Evolutionary conservation across 2,797 vertebrate genomes (phyloP).

Genomic region (Hirundo rustica): DNA sequence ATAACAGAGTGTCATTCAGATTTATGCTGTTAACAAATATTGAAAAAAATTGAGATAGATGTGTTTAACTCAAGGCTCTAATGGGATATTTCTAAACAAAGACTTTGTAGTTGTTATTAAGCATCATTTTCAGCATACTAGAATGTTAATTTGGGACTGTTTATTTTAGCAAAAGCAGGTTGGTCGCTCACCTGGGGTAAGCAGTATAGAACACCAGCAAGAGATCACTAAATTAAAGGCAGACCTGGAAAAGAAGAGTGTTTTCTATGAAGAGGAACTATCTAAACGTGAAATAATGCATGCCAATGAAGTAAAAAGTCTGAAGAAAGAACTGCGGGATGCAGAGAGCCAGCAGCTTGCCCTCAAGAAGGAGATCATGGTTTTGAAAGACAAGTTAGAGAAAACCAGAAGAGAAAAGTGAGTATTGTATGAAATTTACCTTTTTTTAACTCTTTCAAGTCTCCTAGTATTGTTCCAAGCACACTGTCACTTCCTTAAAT

Average conservation of each 20-base stretch:
- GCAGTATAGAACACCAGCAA: slow-evolving; percentile 87
- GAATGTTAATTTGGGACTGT: slow-evolving; percentile 40
- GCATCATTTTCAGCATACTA: background rate
- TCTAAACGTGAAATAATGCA: slow-evolving; percentile 88
- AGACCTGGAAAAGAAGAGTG: slow-evolving; percentile 92
- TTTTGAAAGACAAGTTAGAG: slow-evolving; percentile 97
- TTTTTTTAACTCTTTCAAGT: background rate
- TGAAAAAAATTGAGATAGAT: background rate
- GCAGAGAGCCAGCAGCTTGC: slow-evolving; percentile 93
- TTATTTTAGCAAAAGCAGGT: slow-evolving; percentile 85
- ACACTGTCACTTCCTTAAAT: background rate
- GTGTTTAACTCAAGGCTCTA: background rate
- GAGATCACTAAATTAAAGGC: slow-evolving; percentile 89
- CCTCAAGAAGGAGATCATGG: slow-evolving; percentile 94
- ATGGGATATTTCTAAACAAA: background rate
- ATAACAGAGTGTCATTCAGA: background rate
- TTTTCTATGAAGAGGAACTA: slow-evolving; percentile 91
- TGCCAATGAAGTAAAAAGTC: slow-evolving; percentile 86
- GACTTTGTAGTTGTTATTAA: background rate
- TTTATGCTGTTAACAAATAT: background rate
- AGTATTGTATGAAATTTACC: background rate
- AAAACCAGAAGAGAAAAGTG: slow-evolving; percentile 95
- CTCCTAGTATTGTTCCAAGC: background rate
- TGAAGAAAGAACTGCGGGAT: slow-evolving; percentile 93
- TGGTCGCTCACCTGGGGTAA: slow-evolving; percentile 82